These are phyloP conservation scores for Heloderma charlesbogerti DNA, from an alignment of 2,113 vertebrate species.

Conservation along the genomic window DNA sequence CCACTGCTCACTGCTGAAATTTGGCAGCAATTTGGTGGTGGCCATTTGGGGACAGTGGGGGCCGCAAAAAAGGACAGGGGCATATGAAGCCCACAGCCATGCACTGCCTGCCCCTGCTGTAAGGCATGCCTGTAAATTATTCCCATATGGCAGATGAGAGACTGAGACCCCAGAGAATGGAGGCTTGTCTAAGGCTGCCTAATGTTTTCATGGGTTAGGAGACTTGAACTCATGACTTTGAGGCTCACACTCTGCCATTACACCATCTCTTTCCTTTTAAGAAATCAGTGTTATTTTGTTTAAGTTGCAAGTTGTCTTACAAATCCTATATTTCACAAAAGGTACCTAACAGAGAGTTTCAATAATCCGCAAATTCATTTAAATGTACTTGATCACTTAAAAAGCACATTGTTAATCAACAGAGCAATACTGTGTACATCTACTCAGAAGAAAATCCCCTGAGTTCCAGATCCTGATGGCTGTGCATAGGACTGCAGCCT, in stretches of 20 bases:
- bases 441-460: too few species aligned
- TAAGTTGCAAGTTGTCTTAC: background rate
- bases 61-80: too few species aligned
- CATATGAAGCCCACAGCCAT: too few species aligned
- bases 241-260: background rate
- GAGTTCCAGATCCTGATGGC: background rate
- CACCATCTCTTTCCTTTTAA: background rate
- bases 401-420: background rate
- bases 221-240: background rate
- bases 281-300: background rate
- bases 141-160: background rate
- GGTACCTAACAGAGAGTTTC: background rate
- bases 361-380: background rate
- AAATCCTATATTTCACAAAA: background rate
- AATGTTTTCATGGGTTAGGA: background rate
- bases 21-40: too few species aligned
- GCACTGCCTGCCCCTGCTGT: background rate
- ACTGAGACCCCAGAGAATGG: background rate
- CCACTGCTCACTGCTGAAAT: too few species aligned
- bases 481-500: background rate
- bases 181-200: background rate
- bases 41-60: too few species aligned
- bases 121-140: background rate
- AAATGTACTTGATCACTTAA: background rate
- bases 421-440: background rate